Base-by-base conservation (phyloP, 2,888 invertebrate species). In the Rhagium mordax region DNA sequence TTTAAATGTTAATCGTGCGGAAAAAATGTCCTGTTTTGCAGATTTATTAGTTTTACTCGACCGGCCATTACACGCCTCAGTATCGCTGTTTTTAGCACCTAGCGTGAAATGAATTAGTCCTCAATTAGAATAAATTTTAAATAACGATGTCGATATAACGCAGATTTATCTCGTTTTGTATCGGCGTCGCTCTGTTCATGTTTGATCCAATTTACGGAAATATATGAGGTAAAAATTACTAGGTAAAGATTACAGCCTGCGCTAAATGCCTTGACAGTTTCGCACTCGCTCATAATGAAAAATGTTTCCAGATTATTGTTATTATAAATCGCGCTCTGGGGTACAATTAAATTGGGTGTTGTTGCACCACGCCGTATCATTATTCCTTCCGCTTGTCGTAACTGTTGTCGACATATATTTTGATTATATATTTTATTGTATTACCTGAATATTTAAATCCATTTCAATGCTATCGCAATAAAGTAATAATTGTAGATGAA, bases 241-340 rank as follows among this genome's bases (percentile, higher is more conserved):
- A 53, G 67, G 51, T 20, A 57, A 57, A 55, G 47, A 57, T 67
- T 41, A 57, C 20, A 55, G 67, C 57, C 29, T 57, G 57, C 57
- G 8, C 33, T 55, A 57, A 55, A 67, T 24, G 21, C 24, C 21
- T 57, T 67, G 67, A 57, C 67, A 57, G 67, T 57, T 57, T 67
- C 66, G 55, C 67, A 57, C 57, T 57, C 57, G 1, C 66, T 15
- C 15, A 41, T 47, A 21, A 57, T 57, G 67, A 67, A 57, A 67
- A 67, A 67, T 67, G 67, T 67, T 47, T 67, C 47, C 41, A 67
- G 67, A 67, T 67, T 67, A 67, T 65, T 55, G 67, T 67, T 67
- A 67, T 67, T 67, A 65, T 20, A 53, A 18, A 65, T 65, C 53
- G 15, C 18, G 65, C 65, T 53, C 41, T 33, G 53, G 65, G 65